phyloP scores from a whole-genome alignment of 1,140 invertebrate species.

The Drosophila ohnishii region DNA sequence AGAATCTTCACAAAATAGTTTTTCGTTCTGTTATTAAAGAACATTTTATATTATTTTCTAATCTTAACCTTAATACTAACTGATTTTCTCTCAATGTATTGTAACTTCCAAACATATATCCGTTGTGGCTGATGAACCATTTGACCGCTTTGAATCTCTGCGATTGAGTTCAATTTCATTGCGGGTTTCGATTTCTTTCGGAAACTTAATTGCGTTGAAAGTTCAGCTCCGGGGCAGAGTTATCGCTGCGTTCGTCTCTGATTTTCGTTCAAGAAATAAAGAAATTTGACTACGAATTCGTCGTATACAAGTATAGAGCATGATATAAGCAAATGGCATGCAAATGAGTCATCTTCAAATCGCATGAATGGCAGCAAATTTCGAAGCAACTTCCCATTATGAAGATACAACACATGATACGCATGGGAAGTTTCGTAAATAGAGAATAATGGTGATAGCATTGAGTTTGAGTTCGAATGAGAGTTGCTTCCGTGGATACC shows the following conservation, averaged over 20 bases:
- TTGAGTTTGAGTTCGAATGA: constrained; percentile 17
- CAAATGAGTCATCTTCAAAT: constrained; percentile 66
- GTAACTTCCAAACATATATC: background rate
- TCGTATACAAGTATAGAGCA: constrained; percentile 4
- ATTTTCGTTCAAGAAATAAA: constrained; percentile 29
- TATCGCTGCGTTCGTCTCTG: constrained; percentile 7
- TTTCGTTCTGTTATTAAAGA: background rate
- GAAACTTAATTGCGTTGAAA: constrained; percentile 59
- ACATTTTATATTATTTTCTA: background rate
- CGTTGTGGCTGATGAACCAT: constrained; percentile 21
- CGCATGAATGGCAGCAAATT: constrained; percentile 37
- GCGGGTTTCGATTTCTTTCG: constrained; percentile 58
- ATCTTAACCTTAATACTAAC: no score
- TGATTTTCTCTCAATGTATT: constrained; percentile 5
- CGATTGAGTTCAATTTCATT: constrained; percentile 27
- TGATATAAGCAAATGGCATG: constrained; percentile 67
- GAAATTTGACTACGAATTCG: constrained; percentile 25
- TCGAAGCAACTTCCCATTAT: constrained; percentile 26
- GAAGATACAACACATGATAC: constrained; percentile 24
- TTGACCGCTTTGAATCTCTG: constrained; percentile 23
- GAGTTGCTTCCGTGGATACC: constrained; percentile 32
- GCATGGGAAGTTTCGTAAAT: constrained; percentile 29
- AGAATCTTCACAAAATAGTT: background rate
- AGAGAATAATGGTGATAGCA: constrained; percentile 30
- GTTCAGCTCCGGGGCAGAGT: constrained; percentile 36